These are phyloP conservation scores for Neoascia interrupta DNA, from an alignment of 2,888 invertebrate genomes.

Conservation along the genomic window DNA sequence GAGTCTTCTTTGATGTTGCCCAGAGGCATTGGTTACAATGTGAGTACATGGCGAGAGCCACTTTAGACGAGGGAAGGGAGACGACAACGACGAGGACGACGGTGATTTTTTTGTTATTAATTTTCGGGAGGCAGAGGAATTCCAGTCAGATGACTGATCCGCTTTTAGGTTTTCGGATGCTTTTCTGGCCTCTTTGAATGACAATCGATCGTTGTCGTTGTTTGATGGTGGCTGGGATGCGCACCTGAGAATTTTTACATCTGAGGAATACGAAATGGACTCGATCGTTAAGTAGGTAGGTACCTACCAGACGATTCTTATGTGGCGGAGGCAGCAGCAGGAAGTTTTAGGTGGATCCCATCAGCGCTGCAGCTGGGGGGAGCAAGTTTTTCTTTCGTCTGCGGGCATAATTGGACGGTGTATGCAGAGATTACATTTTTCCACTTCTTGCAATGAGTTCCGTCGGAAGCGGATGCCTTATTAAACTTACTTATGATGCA, in stretches of 20 bases:
- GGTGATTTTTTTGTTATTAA: conserved; percentile 49
- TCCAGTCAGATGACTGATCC: conserved; percentile 68
- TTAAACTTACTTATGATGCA: no score
- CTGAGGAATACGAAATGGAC: conserved; percentile 2
- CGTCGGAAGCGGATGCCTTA: conserved; percentile 37
- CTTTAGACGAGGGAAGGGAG: background rate
- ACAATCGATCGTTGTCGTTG: conserved; percentile 52
- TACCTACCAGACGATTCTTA: no score
- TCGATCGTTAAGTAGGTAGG: conserved; percentile 46
- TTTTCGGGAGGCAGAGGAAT: conserved; percentile 42
- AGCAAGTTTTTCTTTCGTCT: background rate
- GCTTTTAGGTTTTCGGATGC: conserved; percentile 65
- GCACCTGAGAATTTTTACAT: conserved; percentile 67
- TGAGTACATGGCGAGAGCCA: conserved; percentile 37
- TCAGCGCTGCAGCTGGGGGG: no score
- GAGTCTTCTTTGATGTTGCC: conserved; percentile 13
- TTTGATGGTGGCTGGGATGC: conserved; percentile 35
- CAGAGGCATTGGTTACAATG: conserved; percentile 67
- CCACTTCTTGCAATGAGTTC: conserved; percentile 37
- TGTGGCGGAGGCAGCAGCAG: conserved; percentile 9
- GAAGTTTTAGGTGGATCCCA: conserved; percentile 52
- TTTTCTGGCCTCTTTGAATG: conserved; percentile 55
- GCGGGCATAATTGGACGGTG: conserved; percentile 29
- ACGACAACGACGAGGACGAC: background rate
- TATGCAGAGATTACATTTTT: conserved; percentile 18